These are phyloP conservation scores for Basileuterus tristriatus DNA, from an alignment of 2,797 vertebrate genomes.

Conservation along the genomic window DNA sequence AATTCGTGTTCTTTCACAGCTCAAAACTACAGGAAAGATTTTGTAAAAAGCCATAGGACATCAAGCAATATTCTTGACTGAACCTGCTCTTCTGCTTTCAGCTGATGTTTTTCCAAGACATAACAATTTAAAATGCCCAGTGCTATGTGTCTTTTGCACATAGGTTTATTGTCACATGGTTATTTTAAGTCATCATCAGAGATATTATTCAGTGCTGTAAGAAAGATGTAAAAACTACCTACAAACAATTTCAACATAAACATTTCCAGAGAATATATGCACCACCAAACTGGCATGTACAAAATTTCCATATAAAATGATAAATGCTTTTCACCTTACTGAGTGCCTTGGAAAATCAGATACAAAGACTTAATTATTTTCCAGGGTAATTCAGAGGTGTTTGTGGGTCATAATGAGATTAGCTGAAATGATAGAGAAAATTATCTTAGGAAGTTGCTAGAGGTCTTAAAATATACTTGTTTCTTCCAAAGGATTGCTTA, in stretches of 20 bases:
- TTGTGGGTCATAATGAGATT: background rate
- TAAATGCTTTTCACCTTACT: background rate
- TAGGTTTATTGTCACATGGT: background rate
- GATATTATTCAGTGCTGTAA: background rate
- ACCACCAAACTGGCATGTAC: background rate
- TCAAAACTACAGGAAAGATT: background rate
- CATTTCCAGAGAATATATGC: background rate
- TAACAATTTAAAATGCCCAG: background rate
- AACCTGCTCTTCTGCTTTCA: background rate
- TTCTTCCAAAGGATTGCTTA: background rate
- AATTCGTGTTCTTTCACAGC: background rate
- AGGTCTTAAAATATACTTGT: background rate
- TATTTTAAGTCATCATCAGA: background rate
- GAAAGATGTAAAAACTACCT: background rate
- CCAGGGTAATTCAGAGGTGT: background rate
- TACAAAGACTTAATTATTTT: background rate
- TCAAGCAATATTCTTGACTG: background rate
- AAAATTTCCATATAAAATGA: background rate
- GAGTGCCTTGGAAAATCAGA: background rate
- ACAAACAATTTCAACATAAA: background rate
- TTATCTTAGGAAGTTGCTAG: background rate
- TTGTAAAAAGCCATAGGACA: background rate
- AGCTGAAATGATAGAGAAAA: background rate
- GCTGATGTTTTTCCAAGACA: background rate
- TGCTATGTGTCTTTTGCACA: background rate